Percentiles rank a stretch among this genome's conserved stretches.
Conservation (phyloP, 2,888 invertebrate species). For the Tipula unca region DNA sequence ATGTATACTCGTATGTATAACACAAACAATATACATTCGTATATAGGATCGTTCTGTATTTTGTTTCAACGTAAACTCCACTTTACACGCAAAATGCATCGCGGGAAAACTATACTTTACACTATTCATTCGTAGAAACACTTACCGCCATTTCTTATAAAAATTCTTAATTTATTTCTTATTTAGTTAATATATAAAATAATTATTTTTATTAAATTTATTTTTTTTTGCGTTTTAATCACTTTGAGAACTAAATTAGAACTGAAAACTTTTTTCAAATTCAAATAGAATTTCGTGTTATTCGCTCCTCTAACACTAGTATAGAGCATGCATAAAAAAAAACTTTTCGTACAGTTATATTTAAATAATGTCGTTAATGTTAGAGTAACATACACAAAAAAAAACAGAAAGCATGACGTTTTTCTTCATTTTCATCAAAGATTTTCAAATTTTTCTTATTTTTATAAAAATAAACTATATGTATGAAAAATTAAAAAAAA, state of each 20-base stretch:
- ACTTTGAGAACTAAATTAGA: constrained; percentile 14
- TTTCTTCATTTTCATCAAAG: not conserved
- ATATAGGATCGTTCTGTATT: not conserved
- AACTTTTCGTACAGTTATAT: not conserved
- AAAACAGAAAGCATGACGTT: not conserved
- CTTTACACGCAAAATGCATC: not conserved
- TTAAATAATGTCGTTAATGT: not conserved
- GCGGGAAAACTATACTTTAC: not conserved
- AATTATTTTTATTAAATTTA: not conserved
- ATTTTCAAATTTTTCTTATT: not conserved
- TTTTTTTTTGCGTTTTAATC: not conserved
- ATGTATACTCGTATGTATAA: not conserved
- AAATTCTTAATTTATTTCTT: not conserved
- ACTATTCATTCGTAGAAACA: not conserved
- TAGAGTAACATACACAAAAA: not conserved
- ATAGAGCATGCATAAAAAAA: not conserved
- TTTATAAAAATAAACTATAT: not conserved
- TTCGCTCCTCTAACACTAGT: not conserved
- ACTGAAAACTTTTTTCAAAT: not conserved
- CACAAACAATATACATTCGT: not conserved
- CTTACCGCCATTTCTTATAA: constrained; percentile 16
- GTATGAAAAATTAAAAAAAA: not conserved
- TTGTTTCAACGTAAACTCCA: not conserved
- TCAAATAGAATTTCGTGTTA: not conserved
- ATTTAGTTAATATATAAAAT: not conserved